Conservation (phyloP, 2,888 invertebrate genomes). For the Amphipoea lucens region DNA sequence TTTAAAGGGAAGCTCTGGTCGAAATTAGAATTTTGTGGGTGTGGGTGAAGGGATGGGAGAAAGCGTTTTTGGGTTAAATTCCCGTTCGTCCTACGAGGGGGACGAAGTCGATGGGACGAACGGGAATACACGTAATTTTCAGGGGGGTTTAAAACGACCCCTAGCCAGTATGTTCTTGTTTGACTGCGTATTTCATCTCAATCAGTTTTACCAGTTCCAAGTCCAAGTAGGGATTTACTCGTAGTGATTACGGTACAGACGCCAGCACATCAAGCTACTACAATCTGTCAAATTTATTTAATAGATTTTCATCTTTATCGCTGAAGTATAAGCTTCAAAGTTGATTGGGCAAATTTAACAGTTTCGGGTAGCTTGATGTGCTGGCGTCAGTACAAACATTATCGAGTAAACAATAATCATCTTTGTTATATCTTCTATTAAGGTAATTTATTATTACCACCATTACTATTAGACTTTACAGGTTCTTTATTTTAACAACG, state of each 20-base stretch:
- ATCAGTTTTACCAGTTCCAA: background rate
- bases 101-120: too few relatives aligned
- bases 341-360: too few relatives aligned
- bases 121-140: background rate
- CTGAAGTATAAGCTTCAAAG: too few relatives aligned
- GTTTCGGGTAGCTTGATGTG: too few relatives aligned
- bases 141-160: background rate
- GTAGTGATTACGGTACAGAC: background rate
- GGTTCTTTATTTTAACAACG: background rate
- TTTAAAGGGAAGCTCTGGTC: conserved; percentile 84
- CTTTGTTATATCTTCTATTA: background rate
- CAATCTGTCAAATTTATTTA: too few relatives aligned
- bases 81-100: too few relatives aligned
- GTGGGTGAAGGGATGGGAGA: conserved; percentile 63
- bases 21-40: conserved; percentile 83
- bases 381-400: too few relatives aligned
- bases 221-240: background rate
- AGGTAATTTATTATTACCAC: background rate
- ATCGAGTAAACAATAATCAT: background rate
- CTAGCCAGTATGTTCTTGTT: background rate
- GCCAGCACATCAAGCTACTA: too few relatives aligned
- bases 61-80: conserved; percentile 46
- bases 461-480: background rate
- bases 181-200: background rate
- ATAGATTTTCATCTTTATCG: too few relatives aligned